Base-by-base conservation (phyloP, 2,797 vertebrate genomes). In the Centropyge bicolor region DNA sequence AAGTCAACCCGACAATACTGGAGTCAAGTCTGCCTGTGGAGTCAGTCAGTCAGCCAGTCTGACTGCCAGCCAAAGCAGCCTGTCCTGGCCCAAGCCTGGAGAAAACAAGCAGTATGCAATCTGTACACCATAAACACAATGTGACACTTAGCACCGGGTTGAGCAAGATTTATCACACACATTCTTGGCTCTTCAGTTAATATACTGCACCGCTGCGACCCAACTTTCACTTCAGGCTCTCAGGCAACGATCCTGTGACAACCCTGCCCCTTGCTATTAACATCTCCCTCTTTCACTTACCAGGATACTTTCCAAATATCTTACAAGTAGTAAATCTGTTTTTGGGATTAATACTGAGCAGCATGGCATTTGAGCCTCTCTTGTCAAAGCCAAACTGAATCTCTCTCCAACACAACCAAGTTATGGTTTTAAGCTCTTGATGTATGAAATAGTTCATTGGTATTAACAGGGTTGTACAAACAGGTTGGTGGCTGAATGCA, bases 41-140 rank as follows among this genome's bases (percentile, higher is more conserved):
- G 36, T 68, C 59, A 66, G 77, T 45, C 70, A 38, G 71, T 41
- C 77, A 75, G 82, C n/a, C 46, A 65, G 84, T 59, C 31, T 75
- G 77, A 66, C 80, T 71, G 79, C 36, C 70, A 81, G 84, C 77
- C 78, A 76, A 60, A 76, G 82, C 83, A 84, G 76, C 46, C 82
- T 62, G 70, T 70, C 75, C 82, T 83, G 86, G 86, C 85, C 82
- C 73, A 38, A 70, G 86, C 72, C 70, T 57, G 76, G 69, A 88
- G 86, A 91, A 88, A 86, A 90, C 76, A 91, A 90, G 84, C 86
- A 84, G 85, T 81, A 75, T 88, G 90, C 88, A 92, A 90, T 92
- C 86, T 92, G 89, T 86, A 91, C 84, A 72, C 90, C 84, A 90
- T 92, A 92, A 93, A 93, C 89, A 94, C 90, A 90, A 93, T 86